A percentile compares a stretch with the other conserved stretches of the same genome.
Conservation (phyloP, 2,113 vertebrate species). For the Albula glossodonta region DNA sequence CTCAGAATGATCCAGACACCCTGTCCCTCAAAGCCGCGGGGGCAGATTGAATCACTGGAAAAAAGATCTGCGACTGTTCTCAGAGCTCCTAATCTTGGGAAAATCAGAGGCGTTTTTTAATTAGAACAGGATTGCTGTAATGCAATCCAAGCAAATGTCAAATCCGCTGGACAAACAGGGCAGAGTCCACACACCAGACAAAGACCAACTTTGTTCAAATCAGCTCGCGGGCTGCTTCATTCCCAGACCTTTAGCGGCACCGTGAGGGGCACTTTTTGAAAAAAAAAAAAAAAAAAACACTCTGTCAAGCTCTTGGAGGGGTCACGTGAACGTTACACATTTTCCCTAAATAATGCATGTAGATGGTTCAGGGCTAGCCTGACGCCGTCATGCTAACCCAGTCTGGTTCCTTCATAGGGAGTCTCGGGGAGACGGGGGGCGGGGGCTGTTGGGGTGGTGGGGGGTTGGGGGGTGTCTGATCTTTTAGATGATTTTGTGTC, state of each 20-base stretch:
- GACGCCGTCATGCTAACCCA: neutral
- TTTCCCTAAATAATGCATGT: neutral
- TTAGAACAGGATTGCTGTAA: constrained; percentile 71
- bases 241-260: constrained; percentile 37
- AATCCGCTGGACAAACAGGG: constrained; percentile 56
- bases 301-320: neutral
- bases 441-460: neutral
- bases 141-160: constrained; percentile 63
- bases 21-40: constrained; percentile 32
- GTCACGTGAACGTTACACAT: neutral
- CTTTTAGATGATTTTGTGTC: constrained; percentile 20
- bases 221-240: constrained; percentile 47
- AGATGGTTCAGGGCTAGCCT: neutral
- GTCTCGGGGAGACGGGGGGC: neutral
- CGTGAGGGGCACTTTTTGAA: constrained; percentile 3
- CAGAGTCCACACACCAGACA: constrained; percentile 56
- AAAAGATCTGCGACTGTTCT: constrained; percentile 53
- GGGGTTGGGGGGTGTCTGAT: neutral
- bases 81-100: constrained; percentile 63
- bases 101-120: constrained; percentile 70
- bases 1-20: constrained; percentile 1
- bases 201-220: constrained; percentile 58
- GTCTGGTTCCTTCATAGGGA: neutral
- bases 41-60: constrained; percentile 52
- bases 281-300: neutral